Evolutionary conservation across 1,140 invertebrate species (phyloP).

Genomic region (Drosophila ficusphila): DNA sequence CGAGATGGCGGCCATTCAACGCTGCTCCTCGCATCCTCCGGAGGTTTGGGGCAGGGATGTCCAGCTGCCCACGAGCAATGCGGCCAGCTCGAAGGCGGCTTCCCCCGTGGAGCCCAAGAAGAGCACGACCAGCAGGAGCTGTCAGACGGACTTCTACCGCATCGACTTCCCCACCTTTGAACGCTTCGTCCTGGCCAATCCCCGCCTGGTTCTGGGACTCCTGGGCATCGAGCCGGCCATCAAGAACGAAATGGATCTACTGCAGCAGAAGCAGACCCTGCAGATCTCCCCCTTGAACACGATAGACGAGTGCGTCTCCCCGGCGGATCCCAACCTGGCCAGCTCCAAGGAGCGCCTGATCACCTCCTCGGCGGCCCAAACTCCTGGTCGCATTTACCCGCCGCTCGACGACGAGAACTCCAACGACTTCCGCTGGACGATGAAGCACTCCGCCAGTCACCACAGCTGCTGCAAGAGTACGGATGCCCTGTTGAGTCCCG

Average conservation of each 20-base stretch:
- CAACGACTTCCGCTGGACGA: constrained; percentile 79
- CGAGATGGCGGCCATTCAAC: constrained; percentile 69
- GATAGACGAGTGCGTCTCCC: constrained; percentile 75
- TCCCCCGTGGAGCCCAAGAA: constrained; percentile 30
- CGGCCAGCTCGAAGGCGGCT: constrained; percentile 51
- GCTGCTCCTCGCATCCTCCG: constrained; percentile 92
- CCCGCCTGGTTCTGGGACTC: constrained; percentile 76
- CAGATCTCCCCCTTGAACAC: constrained; percentile 79
- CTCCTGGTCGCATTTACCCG: constrained; percentile 48
- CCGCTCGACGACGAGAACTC: constrained; percentile 78
- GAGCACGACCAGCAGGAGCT: constrained; percentile 55
- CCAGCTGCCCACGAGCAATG: constrained; percentile 47
- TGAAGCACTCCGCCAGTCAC: constrained; percentile 75
- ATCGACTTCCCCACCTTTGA: constrained; percentile 79
- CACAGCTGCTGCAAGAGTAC: constrained; percentile 80
- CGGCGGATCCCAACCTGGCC: constrained; percentile 44
- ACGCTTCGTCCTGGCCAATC: constrained; percentile 79
- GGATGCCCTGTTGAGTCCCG: constrained; percentile 63
- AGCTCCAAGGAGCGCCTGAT: constrained; percentile 64
- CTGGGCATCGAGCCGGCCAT: constrained; percentile 74
- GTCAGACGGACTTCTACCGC: constrained; percentile 79
- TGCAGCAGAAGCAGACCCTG: constrained; percentile 75
- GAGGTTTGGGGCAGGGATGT: constrained; percentile 87
- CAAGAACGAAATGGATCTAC: constrained; percentile 76
- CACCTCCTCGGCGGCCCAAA: background rate